Conservation (phyloP, 2,797 vertebrate genomes). For the Centroberyx gerrardi region DNA sequence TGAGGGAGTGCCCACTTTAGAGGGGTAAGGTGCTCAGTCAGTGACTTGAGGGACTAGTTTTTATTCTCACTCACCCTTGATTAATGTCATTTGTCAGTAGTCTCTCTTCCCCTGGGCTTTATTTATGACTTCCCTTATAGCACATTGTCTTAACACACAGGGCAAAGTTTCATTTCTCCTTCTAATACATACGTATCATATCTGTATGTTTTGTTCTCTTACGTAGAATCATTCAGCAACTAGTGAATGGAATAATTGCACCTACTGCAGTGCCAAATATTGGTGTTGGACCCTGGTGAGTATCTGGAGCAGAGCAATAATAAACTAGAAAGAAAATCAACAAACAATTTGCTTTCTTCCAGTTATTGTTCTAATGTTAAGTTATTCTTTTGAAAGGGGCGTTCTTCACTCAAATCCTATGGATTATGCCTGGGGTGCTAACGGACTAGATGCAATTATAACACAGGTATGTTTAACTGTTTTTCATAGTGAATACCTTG, state of each 20-base stretch:
- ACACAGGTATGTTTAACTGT: slow-evolving; percentile 90
- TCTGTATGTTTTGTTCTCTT: slow-evolving; percentile 36
- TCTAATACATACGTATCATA: slow-evolving; percentile 7
- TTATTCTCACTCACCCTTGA: neutral
- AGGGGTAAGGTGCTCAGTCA: slow-evolving; percentile 83
- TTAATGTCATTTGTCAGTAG: neutral
- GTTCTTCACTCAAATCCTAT: slow-evolving; percentile 98
- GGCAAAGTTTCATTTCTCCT: neutral
- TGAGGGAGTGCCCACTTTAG: slow-evolving; percentile 95
- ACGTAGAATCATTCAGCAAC: slow-evolving; percentile 96
- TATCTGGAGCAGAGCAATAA: slow-evolving; percentile 33
- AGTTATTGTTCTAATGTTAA: slow-evolving; percentile 1
- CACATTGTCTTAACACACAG: neutral
- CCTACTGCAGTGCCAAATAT: slow-evolving; percentile 97
- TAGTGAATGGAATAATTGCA: slow-evolving; percentile 98
- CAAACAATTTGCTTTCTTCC: neutral
- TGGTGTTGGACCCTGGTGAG: slow-evolving; percentile 96
- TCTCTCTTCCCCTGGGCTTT: neutral
- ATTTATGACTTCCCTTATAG: neutral
- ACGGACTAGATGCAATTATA: slow-evolving; percentile 97
- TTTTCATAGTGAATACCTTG: neutral
- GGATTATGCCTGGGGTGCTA: slow-evolving; percentile 99
- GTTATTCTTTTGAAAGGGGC: slow-evolving; percentile 85
- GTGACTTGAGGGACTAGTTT: neutral
- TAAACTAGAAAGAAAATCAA: neutral